These are phyloP conservation scores for Erpetoichthys calabaricus DNA, from an alignment of 2,797 vertebrate genomes.

Conservation along the genomic window DNA sequence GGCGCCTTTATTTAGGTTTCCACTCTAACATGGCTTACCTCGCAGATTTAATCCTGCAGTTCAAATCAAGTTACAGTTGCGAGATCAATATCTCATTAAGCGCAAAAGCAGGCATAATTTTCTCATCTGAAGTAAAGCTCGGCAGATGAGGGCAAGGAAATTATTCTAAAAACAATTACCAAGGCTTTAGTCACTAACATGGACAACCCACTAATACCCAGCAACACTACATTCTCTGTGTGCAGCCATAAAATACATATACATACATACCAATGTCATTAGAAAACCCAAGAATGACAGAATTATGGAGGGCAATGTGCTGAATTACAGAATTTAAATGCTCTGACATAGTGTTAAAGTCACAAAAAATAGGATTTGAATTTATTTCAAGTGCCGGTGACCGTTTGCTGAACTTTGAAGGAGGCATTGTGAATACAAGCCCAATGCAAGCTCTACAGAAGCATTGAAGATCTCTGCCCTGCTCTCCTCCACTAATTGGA, in stretches of 20 bases:
- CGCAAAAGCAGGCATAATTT: slow-evolving; percentile 1
- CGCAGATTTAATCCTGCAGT: slow-evolving; percentile 3
- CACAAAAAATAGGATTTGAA: slow-evolving; percentile 2
- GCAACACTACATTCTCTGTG: too few species aligned
- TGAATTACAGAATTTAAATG: slow-evolving; percentile 8
- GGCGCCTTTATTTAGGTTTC: too few species aligned
- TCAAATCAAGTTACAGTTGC: slow-evolving; percentile 4
- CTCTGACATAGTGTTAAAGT: not conserved
- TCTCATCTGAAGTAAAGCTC: not conserved
- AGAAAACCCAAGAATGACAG: too few species aligned
- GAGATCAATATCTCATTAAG: slow-evolving; percentile 12
- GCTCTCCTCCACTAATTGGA: not conserved
- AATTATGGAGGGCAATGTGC: too few species aligned
- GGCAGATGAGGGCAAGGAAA: too few species aligned
- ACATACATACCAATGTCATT: too few species aligned
- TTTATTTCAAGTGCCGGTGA: slow-evolving; percentile 8
- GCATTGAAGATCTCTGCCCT: not conserved
- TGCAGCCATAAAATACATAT: too few species aligned
- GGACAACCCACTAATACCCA: too few species aligned
- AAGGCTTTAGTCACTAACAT: not conserved
- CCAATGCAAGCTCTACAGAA: slow-evolving; percentile 5
- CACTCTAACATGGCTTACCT: not conserved
- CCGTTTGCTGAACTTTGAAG: slow-evolving; percentile 7
- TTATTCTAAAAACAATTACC: too few species aligned
- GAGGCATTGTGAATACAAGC: slow-evolving; percentile 8